phyloP scores from a whole-genome alignment of 1,140 invertebrate genomes.

The Caenorhabditis inopinata region DNA sequence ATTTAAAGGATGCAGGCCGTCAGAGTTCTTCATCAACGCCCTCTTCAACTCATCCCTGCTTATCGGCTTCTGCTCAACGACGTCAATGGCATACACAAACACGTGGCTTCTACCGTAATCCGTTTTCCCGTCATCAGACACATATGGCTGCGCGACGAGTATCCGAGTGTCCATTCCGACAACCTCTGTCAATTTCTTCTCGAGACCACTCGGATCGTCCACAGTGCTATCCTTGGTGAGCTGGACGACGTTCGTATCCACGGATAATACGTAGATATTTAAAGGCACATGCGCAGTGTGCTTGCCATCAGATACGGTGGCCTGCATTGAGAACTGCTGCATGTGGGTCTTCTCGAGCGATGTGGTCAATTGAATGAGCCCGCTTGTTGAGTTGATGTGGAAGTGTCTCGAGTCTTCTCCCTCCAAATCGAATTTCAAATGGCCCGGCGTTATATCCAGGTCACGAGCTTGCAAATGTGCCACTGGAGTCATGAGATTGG shows the following conservation, averaged over 20 bases:
- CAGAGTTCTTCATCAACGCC: neutral
- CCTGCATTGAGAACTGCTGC: conserved; percentile 35
- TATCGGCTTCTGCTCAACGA: neutral
- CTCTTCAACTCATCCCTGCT: neutral
- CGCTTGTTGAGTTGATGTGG: neutral
- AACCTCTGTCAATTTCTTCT: conserved; percentile 40
- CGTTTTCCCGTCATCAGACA: conserved; percentile 54
- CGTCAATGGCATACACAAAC: conserved; percentile 22
- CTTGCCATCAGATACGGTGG: conserved; percentile 48
- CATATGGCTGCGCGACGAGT: conserved; percentile 56
- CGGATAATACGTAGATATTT: conserved; percentile 56
- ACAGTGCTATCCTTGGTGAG: conserved; percentile 48
- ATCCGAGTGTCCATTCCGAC: conserved; percentile 49
- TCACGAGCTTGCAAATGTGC: conserved; percentile 22
- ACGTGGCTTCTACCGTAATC: conserved; percentile 50
- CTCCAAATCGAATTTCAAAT: neutral
- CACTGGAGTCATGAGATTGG: conserved; percentile 50
- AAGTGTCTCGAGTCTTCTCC: neutral
- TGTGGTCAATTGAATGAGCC: neutral
- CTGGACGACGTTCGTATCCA: conserved; percentile 57
- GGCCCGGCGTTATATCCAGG: neutral
- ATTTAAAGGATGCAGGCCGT: neutral
- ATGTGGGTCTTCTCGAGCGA: neutral
- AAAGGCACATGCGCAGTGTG: neutral
- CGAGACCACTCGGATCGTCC: conserved; percentile 52